Conservation (phyloP, 2,113 vertebrate species). For the Seriola rivoliana region DNA sequence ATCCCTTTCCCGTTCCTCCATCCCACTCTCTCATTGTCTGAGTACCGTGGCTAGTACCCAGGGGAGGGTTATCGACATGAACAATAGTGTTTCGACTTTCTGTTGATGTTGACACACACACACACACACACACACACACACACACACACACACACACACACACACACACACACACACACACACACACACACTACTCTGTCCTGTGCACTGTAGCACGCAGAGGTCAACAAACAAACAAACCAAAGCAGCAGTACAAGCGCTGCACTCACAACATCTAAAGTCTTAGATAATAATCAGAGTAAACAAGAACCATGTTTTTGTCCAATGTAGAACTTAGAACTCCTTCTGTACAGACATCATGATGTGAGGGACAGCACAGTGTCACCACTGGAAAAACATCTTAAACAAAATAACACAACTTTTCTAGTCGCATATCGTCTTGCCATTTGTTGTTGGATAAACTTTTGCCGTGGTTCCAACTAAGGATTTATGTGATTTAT, state of each 20-base stretch:
- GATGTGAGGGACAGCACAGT: not conserved
- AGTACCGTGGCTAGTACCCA: constrained; percentile 22
- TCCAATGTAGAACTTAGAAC: not conserved
- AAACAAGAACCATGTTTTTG: not conserved
- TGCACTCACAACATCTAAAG: not conserved
- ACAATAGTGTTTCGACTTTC: constrained; percentile 59
- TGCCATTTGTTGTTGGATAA: not conserved
- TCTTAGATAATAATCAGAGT: not conserved
- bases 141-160: not conserved
- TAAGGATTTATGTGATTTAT: not conserved
- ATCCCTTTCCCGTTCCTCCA: not conserved
- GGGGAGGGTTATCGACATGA: constrained; percentile 44
- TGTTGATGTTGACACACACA: constrained; percentile 26
- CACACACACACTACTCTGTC: constrained; percentile 6
- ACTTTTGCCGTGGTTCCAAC: constrained; percentile 1
- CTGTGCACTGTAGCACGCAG: constrained; percentile 6
- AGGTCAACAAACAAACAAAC: constrained; percentile 60
- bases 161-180: constrained; percentile 4
- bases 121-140: constrained; percentile 7
- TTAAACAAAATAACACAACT: not conserved
- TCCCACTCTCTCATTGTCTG: constrained; percentile 50
- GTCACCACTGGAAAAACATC: too few species aligned
- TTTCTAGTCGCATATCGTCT: not conserved
- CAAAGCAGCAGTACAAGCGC: constrained; percentile 12
- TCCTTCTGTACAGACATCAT: not conserved